Conservation (phyloP, 2,888 invertebrate species). For the Mallateleia sp. region DNA sequence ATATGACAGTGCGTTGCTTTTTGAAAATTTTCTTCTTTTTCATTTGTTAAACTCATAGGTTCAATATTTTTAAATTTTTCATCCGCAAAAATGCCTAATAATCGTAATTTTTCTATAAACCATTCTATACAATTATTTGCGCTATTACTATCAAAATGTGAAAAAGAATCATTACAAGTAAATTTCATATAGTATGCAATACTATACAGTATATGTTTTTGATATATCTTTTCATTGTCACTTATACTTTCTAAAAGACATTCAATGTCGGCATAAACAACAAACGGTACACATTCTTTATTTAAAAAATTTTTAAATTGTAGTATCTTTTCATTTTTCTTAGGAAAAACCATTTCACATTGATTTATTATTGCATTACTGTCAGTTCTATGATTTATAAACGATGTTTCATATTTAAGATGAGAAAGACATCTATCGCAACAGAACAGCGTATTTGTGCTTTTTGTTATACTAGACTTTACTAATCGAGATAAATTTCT, state of each 20-base stretch:
- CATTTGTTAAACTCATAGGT: too few species aligned
- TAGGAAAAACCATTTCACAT: background rate
- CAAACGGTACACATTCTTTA: too few species aligned
- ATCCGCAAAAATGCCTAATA: too few species aligned
- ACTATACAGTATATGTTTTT: too few species aligned
- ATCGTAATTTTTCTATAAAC: constrained; percentile 19
- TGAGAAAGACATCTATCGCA: background rate
- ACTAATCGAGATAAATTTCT: too few species aligned
- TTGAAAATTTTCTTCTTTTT: too few species aligned
- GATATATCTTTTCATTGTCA: too few species aligned
- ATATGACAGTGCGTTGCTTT: background rate
- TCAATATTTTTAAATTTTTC: too few species aligned
- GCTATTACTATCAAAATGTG: too few species aligned
- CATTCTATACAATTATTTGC: constrained; percentile 24
- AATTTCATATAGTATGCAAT: constrained; percentile 18
- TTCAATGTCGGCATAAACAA: too few species aligned
- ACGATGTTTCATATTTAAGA: background rate
- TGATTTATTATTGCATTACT: background rate
- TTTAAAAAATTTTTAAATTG: background rate
- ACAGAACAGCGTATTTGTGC: background rate
- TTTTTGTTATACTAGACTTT: background rate
- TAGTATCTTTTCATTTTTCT: too few species aligned
- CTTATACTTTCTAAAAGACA: too few species aligned
- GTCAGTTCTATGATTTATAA: background rate
- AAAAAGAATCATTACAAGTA: constrained; percentile 22